A percentile compares a stretch with the other conserved stretches of the same genome.
Evolutionary conservation across 1,140 invertebrate genomes (phyloP).

Genomic region (Temnothorax longispinosus): DNA sequence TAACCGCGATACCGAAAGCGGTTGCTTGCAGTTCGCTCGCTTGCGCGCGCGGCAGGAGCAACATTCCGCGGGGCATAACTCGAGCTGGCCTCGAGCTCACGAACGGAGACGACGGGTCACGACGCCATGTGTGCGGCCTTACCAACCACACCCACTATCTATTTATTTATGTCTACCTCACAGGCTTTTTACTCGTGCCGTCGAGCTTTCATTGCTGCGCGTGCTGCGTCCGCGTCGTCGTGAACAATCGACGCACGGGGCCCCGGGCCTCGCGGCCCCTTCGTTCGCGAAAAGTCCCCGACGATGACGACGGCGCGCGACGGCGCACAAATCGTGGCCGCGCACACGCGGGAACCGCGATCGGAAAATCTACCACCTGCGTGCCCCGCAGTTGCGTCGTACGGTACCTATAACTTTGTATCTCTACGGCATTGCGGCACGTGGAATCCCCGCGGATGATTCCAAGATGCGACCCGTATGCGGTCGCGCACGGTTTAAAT

Average conservation of each 20-base stretch:
- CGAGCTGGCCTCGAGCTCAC: conserved; percentile 71
- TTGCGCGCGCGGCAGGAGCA: conserved; percentile 56
- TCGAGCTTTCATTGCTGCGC: conserved; percentile 71
- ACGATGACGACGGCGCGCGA: not conserved
- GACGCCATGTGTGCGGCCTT: conserved; percentile 77
- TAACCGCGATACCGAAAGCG: conserved; percentile 66
- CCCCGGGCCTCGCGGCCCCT: conserved; percentile 58
- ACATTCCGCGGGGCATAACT: conserved; percentile 75
- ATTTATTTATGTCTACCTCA: conserved; percentile 77
- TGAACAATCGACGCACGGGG: conserved; percentile 69
- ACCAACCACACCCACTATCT: conserved; percentile 75
- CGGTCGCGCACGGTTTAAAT: conserved; percentile 8
- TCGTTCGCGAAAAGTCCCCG: conserved; percentile 54
- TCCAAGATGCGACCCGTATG: conserved; percentile 16
- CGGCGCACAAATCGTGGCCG: conserved; percentile 21
- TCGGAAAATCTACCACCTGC: conserved; percentile 57
- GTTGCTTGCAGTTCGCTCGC: not conserved
- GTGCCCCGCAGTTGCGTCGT: conserved; percentile 57
- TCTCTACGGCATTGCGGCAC: conserved; percentile 21
- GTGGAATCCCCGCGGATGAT: conserved; percentile 33
- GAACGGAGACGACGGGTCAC: conserved; percentile 74
- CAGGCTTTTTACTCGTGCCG: conserved; percentile 72
- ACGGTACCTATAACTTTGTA: conserved; percentile 46
- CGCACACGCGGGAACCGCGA: conserved; percentile 11
- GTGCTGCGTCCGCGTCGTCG: conserved; percentile 51